Conservation (phyloP, 1,140 invertebrate genomes). For the Diorhabda elongata region DNA sequence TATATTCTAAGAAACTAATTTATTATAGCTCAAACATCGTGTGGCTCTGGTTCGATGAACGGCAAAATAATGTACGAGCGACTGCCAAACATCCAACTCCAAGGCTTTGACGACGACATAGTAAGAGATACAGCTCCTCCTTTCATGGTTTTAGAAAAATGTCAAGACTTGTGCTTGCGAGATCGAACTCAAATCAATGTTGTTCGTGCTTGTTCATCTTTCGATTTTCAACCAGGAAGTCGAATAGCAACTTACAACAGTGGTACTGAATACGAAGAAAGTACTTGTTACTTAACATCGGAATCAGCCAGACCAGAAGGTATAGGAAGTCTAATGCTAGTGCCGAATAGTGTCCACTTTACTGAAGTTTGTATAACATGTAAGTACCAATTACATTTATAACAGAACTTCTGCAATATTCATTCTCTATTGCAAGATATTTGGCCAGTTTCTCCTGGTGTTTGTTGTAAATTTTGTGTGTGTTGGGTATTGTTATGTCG, state of each 20-base stretch:
- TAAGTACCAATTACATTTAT: constrained; percentile 52
- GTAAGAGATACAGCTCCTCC: constrained; percentile 78
- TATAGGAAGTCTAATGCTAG: constrained; percentile 77
- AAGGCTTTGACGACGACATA: constrained; percentile 83
- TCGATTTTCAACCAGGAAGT: constrained; percentile 85
- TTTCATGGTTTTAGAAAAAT: constrained; percentile 80
- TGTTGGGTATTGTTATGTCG: no score
- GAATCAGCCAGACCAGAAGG: constrained; percentile 82
- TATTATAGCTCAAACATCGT: constrained; percentile 77
- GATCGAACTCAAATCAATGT: constrained; percentile 77
- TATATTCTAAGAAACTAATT: no score
- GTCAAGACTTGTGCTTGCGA: constrained; percentile 75
- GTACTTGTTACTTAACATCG: constrained; percentile 80
- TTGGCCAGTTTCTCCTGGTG: no score
- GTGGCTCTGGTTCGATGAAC: constrained; percentile 70
- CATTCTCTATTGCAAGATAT: no score
- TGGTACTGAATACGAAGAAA: constrained; percentile 82
- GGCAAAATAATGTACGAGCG: constrained; percentile 84
- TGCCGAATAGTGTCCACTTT: constrained; percentile 82
- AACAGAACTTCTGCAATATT: not conserved
- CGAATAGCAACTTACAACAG: constrained; percentile 76
- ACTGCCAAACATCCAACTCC: constrained; percentile 80
- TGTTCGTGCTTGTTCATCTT: constrained; percentile 75
- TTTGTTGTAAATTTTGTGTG: no score
- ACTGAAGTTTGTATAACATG: constrained; percentile 85